These are phyloP conservation scores for Apodemus agrarius DNA, from an alignment of 2,797 vertebrate genomes.

Conservation along the genomic window DNA sequence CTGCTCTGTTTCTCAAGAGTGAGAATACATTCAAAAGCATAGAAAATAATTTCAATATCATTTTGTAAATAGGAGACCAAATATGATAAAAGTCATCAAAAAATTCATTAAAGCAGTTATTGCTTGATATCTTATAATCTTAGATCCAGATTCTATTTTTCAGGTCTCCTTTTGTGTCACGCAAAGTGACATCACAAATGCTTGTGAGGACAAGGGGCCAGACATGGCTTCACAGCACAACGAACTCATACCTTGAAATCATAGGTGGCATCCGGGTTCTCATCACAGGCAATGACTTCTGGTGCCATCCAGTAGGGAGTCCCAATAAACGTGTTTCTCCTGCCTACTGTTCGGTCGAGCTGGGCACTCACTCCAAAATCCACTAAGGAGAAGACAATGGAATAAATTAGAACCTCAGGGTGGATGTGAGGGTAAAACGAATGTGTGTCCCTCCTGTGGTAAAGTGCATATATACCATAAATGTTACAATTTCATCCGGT, in stretches of 20 bases:
- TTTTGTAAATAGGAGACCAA: constrained; percentile 28
- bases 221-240: not conserved
- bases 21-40: constrained; percentile 7
- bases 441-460: not conserved
- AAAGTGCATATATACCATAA: not conserved
- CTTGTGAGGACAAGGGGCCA: not conserved
- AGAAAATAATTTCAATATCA: not conserved
- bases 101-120: constrained; percentile 50
- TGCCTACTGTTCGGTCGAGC: constrained; percentile 96
- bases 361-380: constrained; percentile 98
- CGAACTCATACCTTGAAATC: constrained; percentile 94
- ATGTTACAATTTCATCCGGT: not conserved
- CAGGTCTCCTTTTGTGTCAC: not conserved
- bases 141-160: constrained; percentile 16
- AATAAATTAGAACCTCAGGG: not conserved
- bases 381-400: constrained; percentile 87
- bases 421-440: not conserved
- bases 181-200: not conserved
- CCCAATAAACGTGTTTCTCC: constrained; percentile 98
- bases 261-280: constrained; percentile 98
- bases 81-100: not conserved
- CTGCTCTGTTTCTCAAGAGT: constrained; percentile 36
- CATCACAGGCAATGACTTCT: constrained; percentile 97
- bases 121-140: not conserved
- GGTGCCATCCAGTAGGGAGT: constrained; percentile 99